Evolutionary conservation across 1,140 invertebrate genomes (phyloP).

Genomic region (Zaprionus inermis): DNA sequence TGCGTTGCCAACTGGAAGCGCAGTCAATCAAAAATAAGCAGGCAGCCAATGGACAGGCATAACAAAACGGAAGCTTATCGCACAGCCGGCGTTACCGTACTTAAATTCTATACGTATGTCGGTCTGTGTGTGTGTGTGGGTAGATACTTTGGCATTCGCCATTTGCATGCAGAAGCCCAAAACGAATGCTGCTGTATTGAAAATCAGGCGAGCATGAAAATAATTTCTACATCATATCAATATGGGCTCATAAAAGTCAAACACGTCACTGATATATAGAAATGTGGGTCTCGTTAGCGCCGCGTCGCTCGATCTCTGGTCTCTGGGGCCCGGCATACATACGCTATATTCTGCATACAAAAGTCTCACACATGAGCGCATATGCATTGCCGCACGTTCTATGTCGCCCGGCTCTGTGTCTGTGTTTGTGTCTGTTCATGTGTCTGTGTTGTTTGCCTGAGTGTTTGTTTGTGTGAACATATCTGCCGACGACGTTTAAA

Average conservation of each 20-base stretch:
- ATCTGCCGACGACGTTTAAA: constrained; percentile 53
- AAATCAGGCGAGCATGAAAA: constrained; percentile 74
- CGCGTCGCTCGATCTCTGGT: background rate
- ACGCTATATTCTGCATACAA: constrained; percentile 62
- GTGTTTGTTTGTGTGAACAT: constrained; percentile 4
- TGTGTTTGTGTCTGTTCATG: background rate
- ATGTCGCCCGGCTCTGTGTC: constrained; percentile 11
- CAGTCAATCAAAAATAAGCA: constrained; percentile 74
- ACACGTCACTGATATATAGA: constrained; percentile 56
- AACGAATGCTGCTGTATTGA: constrained; percentile 31
- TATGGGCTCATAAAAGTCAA: constrained; percentile 72
- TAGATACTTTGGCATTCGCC: constrained; percentile 2
- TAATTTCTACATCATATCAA: constrained; percentile 63
- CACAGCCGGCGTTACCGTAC: constrained; percentile 17
- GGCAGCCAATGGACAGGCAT: constrained; percentile 47
- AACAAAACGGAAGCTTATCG: constrained; percentile 75
- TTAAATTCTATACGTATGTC: constrained; percentile 31
- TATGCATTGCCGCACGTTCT: constrained; percentile 4
- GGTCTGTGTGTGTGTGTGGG: background rate
- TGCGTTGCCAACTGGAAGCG: constrained; percentile 52
- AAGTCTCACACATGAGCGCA: constrained; percentile 68
- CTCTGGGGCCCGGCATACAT: constrained; percentile 6
- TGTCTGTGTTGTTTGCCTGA: background rate
- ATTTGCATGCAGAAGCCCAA: constrained; percentile 60
- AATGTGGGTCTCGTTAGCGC: constrained; percentile 32